Percentiles rank a stretch among this genome's conserved stretches.
Evolutionary conservation across 2,888 invertebrate genomes (phyloP).

Genomic region (Drosophila mayaguana): DNA sequence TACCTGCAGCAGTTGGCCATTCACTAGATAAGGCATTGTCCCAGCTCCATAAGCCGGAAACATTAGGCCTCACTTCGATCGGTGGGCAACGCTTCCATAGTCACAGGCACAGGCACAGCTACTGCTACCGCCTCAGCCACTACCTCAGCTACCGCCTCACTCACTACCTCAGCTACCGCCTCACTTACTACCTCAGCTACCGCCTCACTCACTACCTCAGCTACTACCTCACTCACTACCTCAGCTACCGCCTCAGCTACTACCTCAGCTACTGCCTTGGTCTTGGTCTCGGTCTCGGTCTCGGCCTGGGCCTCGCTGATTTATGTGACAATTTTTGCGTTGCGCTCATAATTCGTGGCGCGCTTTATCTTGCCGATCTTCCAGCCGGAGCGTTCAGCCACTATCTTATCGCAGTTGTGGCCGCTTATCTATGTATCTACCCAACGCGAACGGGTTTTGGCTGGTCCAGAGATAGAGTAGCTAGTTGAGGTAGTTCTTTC

Average conservation of each 20-base stretch:
- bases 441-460: slow-evolving; percentile 17
- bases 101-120: too few relatives aligned
- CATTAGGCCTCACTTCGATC: slow-evolving; percentile 51
- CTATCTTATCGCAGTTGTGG: slow-evolving; percentile 27
- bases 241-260: too few relatives aligned
- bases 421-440: slow-evolving; percentile 15
- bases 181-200: too few relatives aligned
- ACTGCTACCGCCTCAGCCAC: slow-evolving; percentile 3
- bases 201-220: too few relatives aligned
- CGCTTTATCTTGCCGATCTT: slow-evolving; percentile 39
- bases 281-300: not conserved
- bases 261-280: too few relatives aligned
- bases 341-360: slow-evolving; percentile 49
- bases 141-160: too few relatives aligned
- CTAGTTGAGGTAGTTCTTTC: not conserved
- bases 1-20: slow-evolving; percentile 28
- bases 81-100: slow-evolving; percentile 8
- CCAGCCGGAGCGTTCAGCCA: slow-evolving; percentile 7
- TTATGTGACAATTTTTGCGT: slow-evolving; percentile 49
- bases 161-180: too few relatives aligned
- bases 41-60: slow-evolving; percentile 28
- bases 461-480: not conserved
- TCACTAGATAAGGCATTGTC: slow-evolving; percentile 45
- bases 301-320: slow-evolving; percentile 31
- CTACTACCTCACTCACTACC: too few relatives aligned